Conservation (phyloP, 2,888 invertebrate genomes). For the Subacronicta megacephala region DNA sequence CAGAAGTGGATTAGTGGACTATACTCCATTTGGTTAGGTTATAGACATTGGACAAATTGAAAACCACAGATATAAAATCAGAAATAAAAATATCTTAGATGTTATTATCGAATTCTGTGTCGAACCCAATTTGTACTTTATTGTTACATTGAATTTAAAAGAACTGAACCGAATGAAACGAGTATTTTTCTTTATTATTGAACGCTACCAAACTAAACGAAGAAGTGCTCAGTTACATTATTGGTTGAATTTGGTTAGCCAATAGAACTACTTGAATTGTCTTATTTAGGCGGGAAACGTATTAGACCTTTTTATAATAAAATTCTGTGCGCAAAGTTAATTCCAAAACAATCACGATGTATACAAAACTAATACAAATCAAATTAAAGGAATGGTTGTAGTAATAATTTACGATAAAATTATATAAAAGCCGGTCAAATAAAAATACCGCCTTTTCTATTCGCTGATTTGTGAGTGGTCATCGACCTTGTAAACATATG, state of each 20-base stretch:
- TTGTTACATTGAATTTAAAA: too few species aligned
- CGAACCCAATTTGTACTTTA: too few species aligned
- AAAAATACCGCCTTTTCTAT: conserved; percentile 54
- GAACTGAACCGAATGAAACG: too few species aligned
- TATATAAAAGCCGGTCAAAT: background rate
- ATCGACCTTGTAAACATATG: conserved; percentile 48
- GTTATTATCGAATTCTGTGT: too few species aligned
- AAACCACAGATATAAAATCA: too few species aligned
- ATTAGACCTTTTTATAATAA: background rate
- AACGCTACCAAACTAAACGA: too few species aligned
- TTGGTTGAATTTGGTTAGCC: conserved; percentile 25
- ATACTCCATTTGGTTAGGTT: too few species aligned
- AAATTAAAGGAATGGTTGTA: background rate
- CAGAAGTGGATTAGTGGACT: too few species aligned
- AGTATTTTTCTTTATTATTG: too few species aligned
- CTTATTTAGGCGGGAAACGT: conserved; percentile 37
- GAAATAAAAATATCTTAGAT: too few species aligned
- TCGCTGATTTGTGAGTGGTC: conserved; percentile 48
- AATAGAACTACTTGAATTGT: conserved; percentile 12
- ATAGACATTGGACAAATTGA: too few species aligned
- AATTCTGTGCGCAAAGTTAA: background rate
- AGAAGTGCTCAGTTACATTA: background rate
- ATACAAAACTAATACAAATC: background rate
- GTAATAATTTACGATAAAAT: background rate
- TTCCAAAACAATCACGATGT: background rate